These are phyloP conservation scores for Netelia inedita DNA, from an alignment of 2,888 invertebrate genomes.

Conservation along the genomic window DNA sequence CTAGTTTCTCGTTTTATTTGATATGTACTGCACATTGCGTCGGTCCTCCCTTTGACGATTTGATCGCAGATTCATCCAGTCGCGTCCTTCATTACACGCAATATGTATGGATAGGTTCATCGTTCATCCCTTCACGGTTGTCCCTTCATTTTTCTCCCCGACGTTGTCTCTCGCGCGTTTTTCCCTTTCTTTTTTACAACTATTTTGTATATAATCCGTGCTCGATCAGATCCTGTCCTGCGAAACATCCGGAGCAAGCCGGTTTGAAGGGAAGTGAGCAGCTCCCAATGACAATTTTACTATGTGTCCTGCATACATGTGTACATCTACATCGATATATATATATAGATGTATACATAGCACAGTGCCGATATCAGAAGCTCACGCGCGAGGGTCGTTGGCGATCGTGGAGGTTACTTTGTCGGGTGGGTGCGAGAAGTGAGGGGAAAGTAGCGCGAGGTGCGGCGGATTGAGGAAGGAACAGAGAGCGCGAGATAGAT, in stretches of 20 bases:
- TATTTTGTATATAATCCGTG: not conserved
- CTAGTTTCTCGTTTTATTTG: too few species aligned
- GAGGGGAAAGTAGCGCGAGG: constrained; percentile 52
- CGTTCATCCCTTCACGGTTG: too few species aligned
- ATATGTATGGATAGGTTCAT: too few species aligned
- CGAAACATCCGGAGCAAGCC: too few species aligned
- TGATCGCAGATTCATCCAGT: too few species aligned
- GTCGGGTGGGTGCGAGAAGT: constrained; percentile 75
- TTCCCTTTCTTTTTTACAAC: not conserved
- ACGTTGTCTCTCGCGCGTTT: not conserved
- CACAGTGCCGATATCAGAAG: constrained; percentile 51
- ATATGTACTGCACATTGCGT: too few species aligned
- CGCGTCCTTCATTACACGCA: too few species aligned
- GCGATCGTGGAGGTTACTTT: constrained; percentile 74
- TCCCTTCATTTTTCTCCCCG: not conserved
- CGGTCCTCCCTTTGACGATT: too few species aligned
- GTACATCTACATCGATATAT: not conserved
- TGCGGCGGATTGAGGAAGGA: constrained; percentile 67
- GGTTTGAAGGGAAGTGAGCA: too few species aligned
- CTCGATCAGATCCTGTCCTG: not conserved
- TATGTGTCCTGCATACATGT: not conserved
- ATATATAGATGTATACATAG: constrained; percentile 23
- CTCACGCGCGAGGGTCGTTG: constrained; percentile 56
- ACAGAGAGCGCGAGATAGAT: constrained; percentile 1
- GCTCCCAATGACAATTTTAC: not conserved